Evolutionary conservation across 2,797 vertebrate species (phyloP), one percentile per base, ranked within the genome.

Genomic region (Spinibarbus caldwelli): DNA sequence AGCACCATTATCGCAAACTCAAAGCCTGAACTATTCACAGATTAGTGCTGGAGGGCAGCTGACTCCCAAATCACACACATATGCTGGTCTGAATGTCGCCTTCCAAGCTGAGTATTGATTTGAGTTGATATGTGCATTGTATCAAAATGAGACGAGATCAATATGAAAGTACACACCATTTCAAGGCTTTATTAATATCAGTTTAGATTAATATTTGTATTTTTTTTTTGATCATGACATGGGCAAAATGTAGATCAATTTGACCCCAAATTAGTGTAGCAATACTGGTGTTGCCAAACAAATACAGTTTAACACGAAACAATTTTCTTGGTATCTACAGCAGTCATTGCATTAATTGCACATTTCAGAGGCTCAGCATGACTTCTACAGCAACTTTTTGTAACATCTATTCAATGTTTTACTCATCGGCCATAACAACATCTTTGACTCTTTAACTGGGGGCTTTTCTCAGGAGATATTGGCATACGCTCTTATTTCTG

Each of bases 11-110:
- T 85, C 64, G 23, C 64, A 80, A 57, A 78, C 77, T 64, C 79
- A 34, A 81, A 73, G 83, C 76, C 36, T 67, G 68, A 43, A 47
- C 49, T 34, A 73, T 85, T 87, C 68, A 77, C 41, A 82, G 87
- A 90, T 87, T 86, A 89, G 52, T 36, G 70, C 84, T 81, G 82
- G 72, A 87, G 88, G 82, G 79, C 72, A 78, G 62, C 82, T 84
- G 86, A 64, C 80, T 88, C 72, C 84, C 79, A 80, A 82, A 81
- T 66, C 77, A 64, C 47, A 67, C 54, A 80, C 62, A 47, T 73
- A 71, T 57, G 45, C 83, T 85, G 80, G 78, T 85, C 76, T 84
- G 59, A 71, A 49, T 83, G 71, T 83, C 66, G 49, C 52, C 71
- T 82, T 82, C 72, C 77, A 79, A 81, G n/a, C 73, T 6, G 38